Conservation (phyloP, 2,888 invertebrate genomes). For the Leucophenga maculata region DNA sequence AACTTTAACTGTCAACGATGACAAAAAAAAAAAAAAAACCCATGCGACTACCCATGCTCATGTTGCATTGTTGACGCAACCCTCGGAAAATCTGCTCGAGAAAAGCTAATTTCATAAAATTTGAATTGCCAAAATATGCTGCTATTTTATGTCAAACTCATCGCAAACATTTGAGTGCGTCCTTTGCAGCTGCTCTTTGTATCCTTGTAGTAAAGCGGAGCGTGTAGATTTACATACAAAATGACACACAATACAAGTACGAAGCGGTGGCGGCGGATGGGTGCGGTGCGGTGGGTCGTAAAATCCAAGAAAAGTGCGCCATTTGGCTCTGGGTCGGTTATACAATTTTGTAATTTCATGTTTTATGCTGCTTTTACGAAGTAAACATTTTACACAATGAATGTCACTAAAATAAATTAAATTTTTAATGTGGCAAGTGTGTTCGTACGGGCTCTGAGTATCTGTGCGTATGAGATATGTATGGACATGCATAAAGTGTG, state of each 20-base stretch:
- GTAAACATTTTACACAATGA: background rate
- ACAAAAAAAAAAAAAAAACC: constrained; percentile 30
- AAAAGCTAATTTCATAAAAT: constrained; percentile 57
- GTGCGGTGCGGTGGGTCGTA: background rate
- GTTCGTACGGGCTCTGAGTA: background rate
- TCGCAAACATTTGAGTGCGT: constrained; percentile 33
- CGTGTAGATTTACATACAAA: constrained; percentile 1
- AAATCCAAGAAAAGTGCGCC: constrained; percentile 13
- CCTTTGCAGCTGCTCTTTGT: background rate
- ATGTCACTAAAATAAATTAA: constrained; percentile 17
- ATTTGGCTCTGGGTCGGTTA: constrained; percentile 3
- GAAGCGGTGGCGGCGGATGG: background rate
- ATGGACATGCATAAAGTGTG: too few relatives aligned
- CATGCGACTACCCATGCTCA: too few relatives aligned
- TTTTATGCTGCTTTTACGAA: constrained; percentile 5
- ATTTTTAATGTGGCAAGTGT: constrained; percentile 5
- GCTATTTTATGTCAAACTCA: constrained; percentile 40
- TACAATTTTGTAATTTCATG: constrained; percentile 18
- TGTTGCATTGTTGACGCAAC: background rate
- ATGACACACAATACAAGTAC: background rate
- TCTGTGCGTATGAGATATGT: too few relatives aligned
- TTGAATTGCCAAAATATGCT: constrained; percentile 58
- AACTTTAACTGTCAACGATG: constrained; percentile 42
- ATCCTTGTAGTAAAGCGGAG: background rate
- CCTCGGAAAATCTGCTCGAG: constrained; percentile 11